Evolutionary conservation across 2,113 vertebrate species (phyloP).

Genomic region (Paratilapia polleni): DNA sequence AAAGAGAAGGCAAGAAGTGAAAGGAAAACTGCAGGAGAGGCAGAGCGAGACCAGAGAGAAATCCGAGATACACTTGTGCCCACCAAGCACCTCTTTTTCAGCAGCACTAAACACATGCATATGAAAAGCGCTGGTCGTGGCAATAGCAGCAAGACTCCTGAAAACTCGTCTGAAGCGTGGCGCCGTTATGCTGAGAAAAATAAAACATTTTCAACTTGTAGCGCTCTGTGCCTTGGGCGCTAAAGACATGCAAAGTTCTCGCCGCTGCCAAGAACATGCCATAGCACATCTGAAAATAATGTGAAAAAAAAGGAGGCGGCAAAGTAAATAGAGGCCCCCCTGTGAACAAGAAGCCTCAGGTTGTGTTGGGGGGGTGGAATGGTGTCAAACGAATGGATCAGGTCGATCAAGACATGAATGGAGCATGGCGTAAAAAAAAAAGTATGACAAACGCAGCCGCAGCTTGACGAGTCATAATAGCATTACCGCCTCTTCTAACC

Average conservation of each 20-base stretch:
- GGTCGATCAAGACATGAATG: constrained; percentile 45
- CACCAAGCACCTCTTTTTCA: constrained; percentile 37
- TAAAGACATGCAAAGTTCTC: constrained; percentile 52
- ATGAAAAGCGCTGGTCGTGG: constrained; percentile 29
- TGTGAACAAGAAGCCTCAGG: constrained; percentile 46
- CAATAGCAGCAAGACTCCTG: constrained; percentile 11
- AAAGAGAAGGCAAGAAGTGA: neutral
- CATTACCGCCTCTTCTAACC: constrained; percentile 48
- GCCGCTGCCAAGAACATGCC: constrained; percentile 49
- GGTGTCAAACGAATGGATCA: constrained; percentile 60
- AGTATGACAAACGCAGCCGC: constrained; percentile 41
- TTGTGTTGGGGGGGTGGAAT: neutral
- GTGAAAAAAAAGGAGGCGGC: neutral
- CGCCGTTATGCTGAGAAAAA: constrained; percentile 20
- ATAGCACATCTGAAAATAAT: constrained; percentile 49
- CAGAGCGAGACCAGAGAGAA: constrained; percentile 3
- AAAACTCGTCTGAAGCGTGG: constrained; percentile 36
- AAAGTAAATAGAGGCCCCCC: constrained; percentile 46
- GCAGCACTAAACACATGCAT: constrained; percentile 33
- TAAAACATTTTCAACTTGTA: constrained; percentile 38
- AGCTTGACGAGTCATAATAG: constrained; percentile 43
- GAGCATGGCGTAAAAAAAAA: constrained; percentile 14
- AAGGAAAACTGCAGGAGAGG: neutral
- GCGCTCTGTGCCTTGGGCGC: constrained; percentile 8
- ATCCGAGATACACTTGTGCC: constrained; percentile 29